Evolutionary conservation across 2,797 vertebrate genomes (phyloP).

Genomic region (Channallabes apus): DNA sequence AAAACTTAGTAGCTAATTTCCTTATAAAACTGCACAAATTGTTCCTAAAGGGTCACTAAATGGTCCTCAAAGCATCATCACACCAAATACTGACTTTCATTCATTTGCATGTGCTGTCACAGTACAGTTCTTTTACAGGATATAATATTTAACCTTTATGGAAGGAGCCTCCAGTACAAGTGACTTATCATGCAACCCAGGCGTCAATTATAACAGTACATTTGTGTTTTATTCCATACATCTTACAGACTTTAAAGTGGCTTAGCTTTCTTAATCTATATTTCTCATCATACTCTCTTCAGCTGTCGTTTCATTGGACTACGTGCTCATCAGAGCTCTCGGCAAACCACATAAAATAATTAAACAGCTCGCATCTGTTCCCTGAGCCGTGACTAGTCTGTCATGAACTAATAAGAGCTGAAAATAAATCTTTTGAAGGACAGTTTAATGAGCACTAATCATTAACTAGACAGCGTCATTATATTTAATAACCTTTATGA

Average conservation of each 20-base stretch:
- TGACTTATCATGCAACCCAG: background rate
- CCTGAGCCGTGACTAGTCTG: conserved; percentile 44
- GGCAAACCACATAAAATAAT: conserved; percentile 44
- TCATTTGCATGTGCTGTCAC: too few species aligned
- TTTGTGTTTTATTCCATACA: background rate
- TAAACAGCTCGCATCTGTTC: conserved; percentile 45
- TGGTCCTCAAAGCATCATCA: too few species aligned
- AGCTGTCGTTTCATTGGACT: background rate
- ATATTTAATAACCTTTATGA: conserved; percentile 52
- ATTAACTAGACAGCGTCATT: conserved; percentile 54
- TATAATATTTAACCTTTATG: background rate
- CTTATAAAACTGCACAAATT: too few species aligned
- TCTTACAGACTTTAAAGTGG: background rate
- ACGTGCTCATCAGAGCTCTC: conserved; percentile 23
- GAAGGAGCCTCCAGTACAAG: background rate
- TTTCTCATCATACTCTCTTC: background rate
- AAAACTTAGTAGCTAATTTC: too few species aligned
- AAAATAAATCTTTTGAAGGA: conserved; percentile 56
- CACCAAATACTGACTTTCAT: too few species aligned
- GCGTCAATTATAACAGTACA: background rate
- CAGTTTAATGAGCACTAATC: conserved; percentile 59
- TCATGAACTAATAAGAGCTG: conserved; percentile 50
- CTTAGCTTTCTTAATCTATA: background rate
- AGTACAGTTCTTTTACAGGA: background rate
- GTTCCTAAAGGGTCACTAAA: too few species aligned